Evolutionary conservation across 2,888 invertebrate genomes (phyloP), one percentile per base, ranked within the genome.

Genomic region (Zeuzera pyrina): DNA sequence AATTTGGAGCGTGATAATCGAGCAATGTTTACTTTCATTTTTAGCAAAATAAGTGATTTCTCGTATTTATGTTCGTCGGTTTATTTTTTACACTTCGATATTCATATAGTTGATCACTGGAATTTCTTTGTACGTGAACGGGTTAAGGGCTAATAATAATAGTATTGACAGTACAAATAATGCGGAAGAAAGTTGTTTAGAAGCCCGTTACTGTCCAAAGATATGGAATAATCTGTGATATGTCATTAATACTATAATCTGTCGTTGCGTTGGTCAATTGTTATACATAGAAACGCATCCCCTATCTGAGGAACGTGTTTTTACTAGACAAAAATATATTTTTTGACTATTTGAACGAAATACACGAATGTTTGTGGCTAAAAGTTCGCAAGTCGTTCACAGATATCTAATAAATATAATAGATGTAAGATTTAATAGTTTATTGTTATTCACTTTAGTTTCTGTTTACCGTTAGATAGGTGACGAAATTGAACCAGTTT

Each of bases 211-310:
- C 76, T 68, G 78, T 84, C 83, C 84, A 84, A 84, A 85, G 84
- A 84, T 73, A 69, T 70, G 60, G 65, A 74, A 81, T 71, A 74
- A 77, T 79, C 84, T 85, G 84, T 85, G 84, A 85, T 85, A 84
- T 81, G 74, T 71, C 77, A 81, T 73, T 69, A n/a, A n/a, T n/a
- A 77, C 68, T 76, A 65, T 72, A 76, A 71, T 72, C 79, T 78
- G 70, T 78, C 79, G 69, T 79, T 84, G 72, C 72, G 78, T 81
- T 84, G 67, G 84, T 84, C 84, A 84, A 84, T 84, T 84, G 79
- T 81, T 78, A 73, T 71, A 62, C 74, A 72, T 76, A 77, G 70
- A 64, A 62, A 60, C 74, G 70, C 72, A 70, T 68, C 67, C 67
- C 51, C 49, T 46, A n/a, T n/a, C 56, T 52, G 50, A 46, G 71